Evolutionary conservation across 2,113 vertebrate species (phyloP), one percentile per base, ranked within the genome.

Genomic region (Python bivittatus): DNA sequence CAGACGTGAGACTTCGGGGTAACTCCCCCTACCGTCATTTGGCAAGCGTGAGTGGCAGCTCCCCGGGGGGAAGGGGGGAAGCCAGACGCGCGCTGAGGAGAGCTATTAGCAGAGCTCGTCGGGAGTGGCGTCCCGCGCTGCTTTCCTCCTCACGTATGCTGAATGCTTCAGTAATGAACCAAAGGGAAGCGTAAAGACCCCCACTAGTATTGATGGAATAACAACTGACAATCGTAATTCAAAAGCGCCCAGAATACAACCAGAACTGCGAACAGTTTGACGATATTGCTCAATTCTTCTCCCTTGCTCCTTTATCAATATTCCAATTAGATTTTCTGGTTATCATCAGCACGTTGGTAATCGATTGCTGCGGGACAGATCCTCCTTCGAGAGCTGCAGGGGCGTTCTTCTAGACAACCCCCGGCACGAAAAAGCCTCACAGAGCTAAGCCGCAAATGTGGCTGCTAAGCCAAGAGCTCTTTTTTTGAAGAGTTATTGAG

Each of bases 1-100:
- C 20, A 23, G 44, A 3, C 1, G 0, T 0, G 1, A 0, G 0
- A 0, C 29, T 22, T 79, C 33, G 33, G 33, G 33, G 33, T 79
- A 79, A 33, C 2, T 38, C n/a, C 33, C 17, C 33, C 33, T 22
- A 7, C 68, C 15, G n/a, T 72, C n/a, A 72, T 15, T 72, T 38
- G 20, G 68, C 68, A 22, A 22, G 13, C 68, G 0, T 20, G 33
- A 79, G n/a, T 38, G 17, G 33, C 6, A 22, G 68, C 11, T 33
- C 12, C 12, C 29, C 64, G 12, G 29, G 12, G n/a, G 29, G 64
- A n/a, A 13, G 29, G 61, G n/a, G 61, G n/a, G n/a, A 68, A 38
- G n/a, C 29, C n/a, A n/a, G 12, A 68, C 64, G 33, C 68, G n/a
- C 33, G 68, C 33, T 68, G 33, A 72, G n/a, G 15, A 72, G 7